Conservation (phyloP, 2,888 invertebrate species). For the Sipha maydis region DNA sequence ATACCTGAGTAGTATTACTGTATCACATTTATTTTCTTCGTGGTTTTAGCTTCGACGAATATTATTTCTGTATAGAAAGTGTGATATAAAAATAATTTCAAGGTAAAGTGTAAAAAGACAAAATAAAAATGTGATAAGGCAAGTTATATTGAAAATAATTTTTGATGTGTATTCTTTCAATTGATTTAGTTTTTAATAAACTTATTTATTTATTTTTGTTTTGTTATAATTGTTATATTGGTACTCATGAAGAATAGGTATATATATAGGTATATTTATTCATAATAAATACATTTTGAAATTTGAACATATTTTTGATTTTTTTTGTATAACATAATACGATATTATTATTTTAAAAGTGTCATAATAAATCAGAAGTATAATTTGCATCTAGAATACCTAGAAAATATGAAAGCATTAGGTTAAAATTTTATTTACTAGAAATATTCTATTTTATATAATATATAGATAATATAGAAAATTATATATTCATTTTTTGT, state of each 20-base stretch:
- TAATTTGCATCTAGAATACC: not conserved
- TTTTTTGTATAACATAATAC: not conserved
- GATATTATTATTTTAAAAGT: not conserved
- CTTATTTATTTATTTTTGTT: not conserved
- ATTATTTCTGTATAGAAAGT: not conserved
- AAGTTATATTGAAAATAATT: not conserved
- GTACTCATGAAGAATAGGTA: not conserved
- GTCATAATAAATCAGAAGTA: not conserved
- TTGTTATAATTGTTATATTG: not conserved
- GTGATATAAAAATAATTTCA: conserved; percentile 21
- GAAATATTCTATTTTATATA: too few species aligned
- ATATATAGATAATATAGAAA: not conserved
- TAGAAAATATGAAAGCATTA: not conserved
- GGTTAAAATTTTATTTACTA: not conserved
- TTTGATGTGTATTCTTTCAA: not conserved
- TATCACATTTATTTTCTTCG: conserved; percentile 28
- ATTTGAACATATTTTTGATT: not conserved
- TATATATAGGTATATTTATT: not conserved
- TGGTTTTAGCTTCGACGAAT: not conserved
- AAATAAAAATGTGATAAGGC: conserved; percentile 34
- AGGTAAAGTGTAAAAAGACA: not conserved
- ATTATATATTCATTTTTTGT: conserved; percentile 1
- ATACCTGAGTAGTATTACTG: conserved; percentile 56
- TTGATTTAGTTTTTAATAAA: not conserved
- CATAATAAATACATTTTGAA: not conserved